Conservation (phyloP, 2,113 vertebrate species). For the Paraplagusia blochii region DNA sequence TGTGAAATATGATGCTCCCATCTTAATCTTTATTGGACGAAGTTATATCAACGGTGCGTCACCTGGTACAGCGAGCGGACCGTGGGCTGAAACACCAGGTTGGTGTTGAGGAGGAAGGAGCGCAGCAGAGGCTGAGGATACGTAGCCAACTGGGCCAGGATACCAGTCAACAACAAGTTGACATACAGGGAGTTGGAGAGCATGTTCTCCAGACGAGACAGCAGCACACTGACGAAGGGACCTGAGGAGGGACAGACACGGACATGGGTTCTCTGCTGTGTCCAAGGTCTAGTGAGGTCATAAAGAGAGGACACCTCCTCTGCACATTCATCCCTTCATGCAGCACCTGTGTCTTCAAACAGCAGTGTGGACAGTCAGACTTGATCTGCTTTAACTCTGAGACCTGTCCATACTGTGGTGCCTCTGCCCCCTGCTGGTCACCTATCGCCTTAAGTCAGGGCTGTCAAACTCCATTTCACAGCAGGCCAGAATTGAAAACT, state of each 20-base stretch:
- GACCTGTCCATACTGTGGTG: too few relatives aligned
- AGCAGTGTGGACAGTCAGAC: too few relatives aligned
- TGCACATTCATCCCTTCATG: too few relatives aligned
- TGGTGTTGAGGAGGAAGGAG: slow-evolving; percentile 97
- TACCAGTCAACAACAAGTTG: slow-evolving; percentile 91
- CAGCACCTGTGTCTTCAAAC: too few relatives aligned
- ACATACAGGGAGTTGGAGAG: slow-evolving; percentile 90
- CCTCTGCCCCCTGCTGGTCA: too few relatives aligned
- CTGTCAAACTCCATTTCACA: too few relatives aligned
- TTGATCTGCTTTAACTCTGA: too few relatives aligned
- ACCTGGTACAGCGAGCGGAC: slow-evolving; percentile 97
- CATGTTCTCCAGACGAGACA: slow-evolving; percentile 98
- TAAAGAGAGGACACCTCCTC: not conserved
- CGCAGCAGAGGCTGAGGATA: slow-evolving; percentile 95
- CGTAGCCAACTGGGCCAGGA: slow-evolving; percentile 90
- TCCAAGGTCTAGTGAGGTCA: not conserved
- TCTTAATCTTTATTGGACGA: not conserved
- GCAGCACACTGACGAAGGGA: slow-evolving; percentile 91
- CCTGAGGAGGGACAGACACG: slow-evolving; percentile 69
- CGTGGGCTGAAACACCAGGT: slow-evolving; percentile 94
- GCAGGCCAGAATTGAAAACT: too few relatives aligned
- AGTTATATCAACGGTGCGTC: not conserved
- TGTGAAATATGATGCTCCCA: too few relatives aligned
- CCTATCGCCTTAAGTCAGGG: too few relatives aligned
- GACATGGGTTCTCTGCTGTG: not conserved